A percentile compares a stretch with the other conserved stretches of the same genome.
Conservation (phyloP, 1,140 invertebrate genomes). For the Metaphire vulgaris region DNA sequence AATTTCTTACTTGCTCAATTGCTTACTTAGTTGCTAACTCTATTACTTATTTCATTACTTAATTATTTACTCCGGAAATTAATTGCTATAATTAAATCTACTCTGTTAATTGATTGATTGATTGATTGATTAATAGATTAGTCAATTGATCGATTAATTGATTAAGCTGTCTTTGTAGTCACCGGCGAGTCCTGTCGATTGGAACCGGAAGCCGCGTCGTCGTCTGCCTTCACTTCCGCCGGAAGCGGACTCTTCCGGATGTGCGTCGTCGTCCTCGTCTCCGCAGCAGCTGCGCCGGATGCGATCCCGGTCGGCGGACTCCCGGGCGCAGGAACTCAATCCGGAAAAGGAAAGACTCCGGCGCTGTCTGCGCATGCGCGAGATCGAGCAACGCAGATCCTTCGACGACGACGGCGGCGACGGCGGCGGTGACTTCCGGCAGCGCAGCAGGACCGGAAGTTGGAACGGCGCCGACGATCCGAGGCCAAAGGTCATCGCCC, state of each 20-base stretch:
- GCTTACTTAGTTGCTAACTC: too few relatives aligned
- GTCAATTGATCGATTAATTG: too few relatives aligned
- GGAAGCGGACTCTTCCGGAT: background rate
- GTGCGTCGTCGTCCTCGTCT: background rate
- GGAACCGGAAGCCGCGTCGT: background rate
- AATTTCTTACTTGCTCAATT: too few relatives aligned
- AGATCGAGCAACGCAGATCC: slow-evolving; percentile 1
- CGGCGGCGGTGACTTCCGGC: background rate
- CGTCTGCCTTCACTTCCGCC: background rate
- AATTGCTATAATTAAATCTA: too few relatives aligned
- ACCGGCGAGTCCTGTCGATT: background rate
- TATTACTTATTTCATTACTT: too few relatives aligned
- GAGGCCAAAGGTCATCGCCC: background rate
- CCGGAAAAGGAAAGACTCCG: slow-evolving; percentile 12
- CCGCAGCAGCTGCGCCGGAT: background rate
- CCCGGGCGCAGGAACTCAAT: slow-evolving; percentile 2
- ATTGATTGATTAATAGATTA: too few relatives aligned
- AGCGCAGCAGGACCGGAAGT: background rate
- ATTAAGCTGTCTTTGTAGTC: too few relatives aligned
- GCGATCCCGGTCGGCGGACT: slow-evolving; percentile 23
- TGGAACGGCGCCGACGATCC: background rate
- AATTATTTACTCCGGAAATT: too few relatives aligned
- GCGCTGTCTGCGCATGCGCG: slow-evolving; percentile 10
- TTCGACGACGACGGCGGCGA: background rate
- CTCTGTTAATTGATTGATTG: too few relatives aligned